Evolutionary conservation across 2,113 vertebrate species (phyloP).

Genomic region (Apodemus speciosus): DNA sequence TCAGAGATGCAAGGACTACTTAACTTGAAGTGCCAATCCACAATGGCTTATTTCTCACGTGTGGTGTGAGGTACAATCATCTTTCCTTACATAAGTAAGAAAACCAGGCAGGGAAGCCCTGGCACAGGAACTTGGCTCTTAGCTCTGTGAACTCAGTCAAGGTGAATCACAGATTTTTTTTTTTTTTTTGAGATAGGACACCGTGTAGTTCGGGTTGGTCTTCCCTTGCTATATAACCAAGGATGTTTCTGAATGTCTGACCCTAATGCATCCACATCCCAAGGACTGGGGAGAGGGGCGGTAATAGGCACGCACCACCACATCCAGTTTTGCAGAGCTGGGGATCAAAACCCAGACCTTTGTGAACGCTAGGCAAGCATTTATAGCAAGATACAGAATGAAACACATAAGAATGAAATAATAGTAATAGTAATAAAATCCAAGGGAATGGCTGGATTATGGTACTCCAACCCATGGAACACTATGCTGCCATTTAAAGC

Average conservation of each 20-base stretch:
- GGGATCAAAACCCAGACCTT: not conserved
- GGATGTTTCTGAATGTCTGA: no score
- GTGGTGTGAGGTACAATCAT: not conserved
- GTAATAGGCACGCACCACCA: not conserved
- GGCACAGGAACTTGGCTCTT: not conserved
- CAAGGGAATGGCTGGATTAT: not conserved
- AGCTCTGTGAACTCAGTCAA: not conserved
- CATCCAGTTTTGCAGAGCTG: not conserved
- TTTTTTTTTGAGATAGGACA: not conserved
- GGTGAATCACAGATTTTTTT: not conserved
- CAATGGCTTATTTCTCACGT: not conserved
- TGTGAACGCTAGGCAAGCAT: not conserved
- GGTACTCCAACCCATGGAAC: not conserved
- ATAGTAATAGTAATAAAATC: not conserved
- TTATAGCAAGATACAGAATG: not conserved
- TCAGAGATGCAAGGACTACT: not conserved
- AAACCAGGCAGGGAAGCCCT: not conserved
- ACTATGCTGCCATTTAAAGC: not conserved
- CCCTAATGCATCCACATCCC: no score
- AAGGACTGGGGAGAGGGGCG: no score
- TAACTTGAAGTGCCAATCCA: not conserved
- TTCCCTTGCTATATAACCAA: not conserved
- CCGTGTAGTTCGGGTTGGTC: not conserved
- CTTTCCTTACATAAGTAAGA: not conserved
- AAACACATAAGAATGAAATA: not conserved